Percentiles rank a stretch among this genome's conserved stretches.
Evolutionary conservation across 23 tunicate species (phyloP).

Genomic region (Styela clava): DNA sequence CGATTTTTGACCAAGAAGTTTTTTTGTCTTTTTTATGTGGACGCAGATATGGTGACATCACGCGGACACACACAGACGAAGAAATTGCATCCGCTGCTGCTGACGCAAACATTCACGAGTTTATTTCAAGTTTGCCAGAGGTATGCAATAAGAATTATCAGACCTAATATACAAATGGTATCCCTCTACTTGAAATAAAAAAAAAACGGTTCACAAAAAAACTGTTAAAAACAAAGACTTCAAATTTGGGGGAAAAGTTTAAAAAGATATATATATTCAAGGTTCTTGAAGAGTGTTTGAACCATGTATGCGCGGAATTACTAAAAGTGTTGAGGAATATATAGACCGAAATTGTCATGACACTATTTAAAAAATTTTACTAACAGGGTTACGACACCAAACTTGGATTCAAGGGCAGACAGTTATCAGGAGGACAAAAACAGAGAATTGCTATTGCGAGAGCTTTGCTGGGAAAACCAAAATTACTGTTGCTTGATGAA

Average conservation of each 20-base stretch:
- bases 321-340: too few relatives aligned
- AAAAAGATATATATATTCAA: too few relatives aligned
- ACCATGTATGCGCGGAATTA: too few relatives aligned
- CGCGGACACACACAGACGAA: conserved; percentile 29
- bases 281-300: too few relatives aligned
- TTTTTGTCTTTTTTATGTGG: too few relatives aligned
- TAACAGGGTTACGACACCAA: conserved; percentile 15
- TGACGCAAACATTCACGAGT: conserved; percentile 63
- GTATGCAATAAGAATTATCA: conserved; percentile 11
- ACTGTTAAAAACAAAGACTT: too few relatives aligned
- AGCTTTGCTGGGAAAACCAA: conserved; percentile 21
- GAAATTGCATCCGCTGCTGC: conserved; percentile 62
- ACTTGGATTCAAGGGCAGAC: conserved; percentile 5
- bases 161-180: neutral
- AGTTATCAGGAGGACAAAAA: conserved; percentile 26
- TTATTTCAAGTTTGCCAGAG: conserved; percentile 51
- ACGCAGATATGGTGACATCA: conserved; percentile 74
- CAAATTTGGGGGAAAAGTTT: too few relatives aligned
- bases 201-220: too few relatives aligned
- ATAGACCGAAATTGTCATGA: too few relatives aligned
- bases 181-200: too few relatives aligned
- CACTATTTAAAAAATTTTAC: too few relatives aligned
- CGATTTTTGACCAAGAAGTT: too few relatives aligned
- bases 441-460: conserved; percentile 18
- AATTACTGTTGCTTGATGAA: conserved; percentile 14